Percentiles rank a stretch among this genome's conserved stretches.
Conservation (phyloP, 2,113 vertebrate genomes). For the Elephantulus edwardii region DNA sequence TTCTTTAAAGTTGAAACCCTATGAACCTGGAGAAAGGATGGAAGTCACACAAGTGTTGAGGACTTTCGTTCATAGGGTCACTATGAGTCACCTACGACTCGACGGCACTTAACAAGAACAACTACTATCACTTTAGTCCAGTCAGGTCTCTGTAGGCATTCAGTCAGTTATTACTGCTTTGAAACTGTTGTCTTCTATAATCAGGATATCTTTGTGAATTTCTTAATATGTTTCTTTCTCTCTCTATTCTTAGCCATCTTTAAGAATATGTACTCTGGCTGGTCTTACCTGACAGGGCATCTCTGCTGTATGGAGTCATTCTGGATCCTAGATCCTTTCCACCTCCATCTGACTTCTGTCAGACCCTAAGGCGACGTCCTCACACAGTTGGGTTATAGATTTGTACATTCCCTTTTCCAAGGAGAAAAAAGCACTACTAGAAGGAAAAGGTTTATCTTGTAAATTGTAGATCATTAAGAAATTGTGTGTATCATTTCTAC, state of each 20-base stretch:
- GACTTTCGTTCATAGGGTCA: no score
- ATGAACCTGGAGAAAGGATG: no score
- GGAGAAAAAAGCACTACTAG: neutral
- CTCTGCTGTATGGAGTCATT: neutral
- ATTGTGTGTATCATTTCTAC: neutral
- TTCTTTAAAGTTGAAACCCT: accelerated
- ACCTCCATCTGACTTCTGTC: neutral
- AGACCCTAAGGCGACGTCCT: neutral
- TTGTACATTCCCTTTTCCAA: no score
- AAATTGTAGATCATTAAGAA: neutral
- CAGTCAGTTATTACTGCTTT: neutral
- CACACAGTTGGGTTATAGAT: neutral
- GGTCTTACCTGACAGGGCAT: no score
- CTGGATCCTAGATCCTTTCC: neutral
- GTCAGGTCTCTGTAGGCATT: neutral
- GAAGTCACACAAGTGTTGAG: no score
- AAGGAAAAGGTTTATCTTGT: no score
- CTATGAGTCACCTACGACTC: no score
- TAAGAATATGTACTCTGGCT: accelerated
- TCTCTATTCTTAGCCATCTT: neutral
- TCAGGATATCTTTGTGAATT: neutral
- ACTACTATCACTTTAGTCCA: neutral
- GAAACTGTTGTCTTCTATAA: neutral
- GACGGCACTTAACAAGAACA: no score
- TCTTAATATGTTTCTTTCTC: neutral